A percentile compares a stretch with the other conserved stretches of the same genome.
phyloP scores from a whole-genome alignment of 2,797 vertebrate species.

The Philypnodon macrostomus region DNA sequence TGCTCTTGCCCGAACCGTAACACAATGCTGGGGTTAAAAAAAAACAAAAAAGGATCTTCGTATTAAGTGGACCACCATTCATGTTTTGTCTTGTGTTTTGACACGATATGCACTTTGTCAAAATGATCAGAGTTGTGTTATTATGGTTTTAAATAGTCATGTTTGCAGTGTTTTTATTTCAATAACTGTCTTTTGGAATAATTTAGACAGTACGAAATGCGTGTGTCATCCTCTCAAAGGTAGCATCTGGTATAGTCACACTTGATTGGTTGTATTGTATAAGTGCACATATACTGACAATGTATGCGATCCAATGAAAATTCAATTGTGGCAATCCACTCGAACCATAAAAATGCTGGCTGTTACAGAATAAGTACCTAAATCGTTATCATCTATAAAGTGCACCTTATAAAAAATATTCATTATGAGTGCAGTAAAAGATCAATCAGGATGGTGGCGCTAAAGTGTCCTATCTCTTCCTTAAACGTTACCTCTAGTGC shows the following conservation, averaged over 20 bases:
- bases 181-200: slow-evolving; percentile 11
- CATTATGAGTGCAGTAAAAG: slow-evolving; percentile 43
- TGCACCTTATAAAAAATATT: slow-evolving; percentile 58
- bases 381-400: slow-evolving; percentile 58
- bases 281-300: slow-evolving; percentile 29
- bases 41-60: slow-evolving; percentile 36
- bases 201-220: slow-evolving; percentile 37
- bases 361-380: slow-evolving; percentile 36
- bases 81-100: slow-evolving; percentile 24
- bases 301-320: slow-evolving; percentile 17
- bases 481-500: slow-evolving; percentile 69
- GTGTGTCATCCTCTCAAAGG: too few relatives aligned
- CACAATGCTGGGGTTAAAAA: slow-evolving; percentile 38
- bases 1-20: slow-evolving; percentile 35
- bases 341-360: slow-evolving; percentile 40
- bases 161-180: slow-evolving; percentile 40
- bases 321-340: slow-evolving; percentile 38
- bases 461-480: slow-evolving; percentile 67
- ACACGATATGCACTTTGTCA: slow-evolving; percentile 62
- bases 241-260: slow-evolving; percentile 36
- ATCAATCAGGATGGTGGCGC: slow-evolving; percentile 53
- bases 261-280: slow-evolving; percentile 34
- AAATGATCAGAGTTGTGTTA: slow-evolving; percentile 20
- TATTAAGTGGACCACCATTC: slow-evolving; percentile 42
- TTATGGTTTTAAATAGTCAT: slow-evolving; percentile 40